Conservation (phyloP, 2,113 vertebrate species). For the Sebastes fasciatus region DNA sequence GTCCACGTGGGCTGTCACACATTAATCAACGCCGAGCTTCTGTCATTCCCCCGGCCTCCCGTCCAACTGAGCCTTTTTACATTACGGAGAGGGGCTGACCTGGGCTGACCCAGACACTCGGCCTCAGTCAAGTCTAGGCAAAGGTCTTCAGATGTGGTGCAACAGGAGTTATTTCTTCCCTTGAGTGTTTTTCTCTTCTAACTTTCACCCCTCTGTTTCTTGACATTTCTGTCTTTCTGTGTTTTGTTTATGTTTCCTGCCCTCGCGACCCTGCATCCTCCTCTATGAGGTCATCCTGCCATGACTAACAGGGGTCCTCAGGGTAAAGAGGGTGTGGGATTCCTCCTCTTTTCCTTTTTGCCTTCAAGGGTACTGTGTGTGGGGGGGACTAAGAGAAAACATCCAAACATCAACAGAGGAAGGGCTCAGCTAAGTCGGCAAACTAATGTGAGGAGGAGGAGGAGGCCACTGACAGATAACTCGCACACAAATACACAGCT, state of each 20-base stretch:
- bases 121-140: constrained; percentile 34
- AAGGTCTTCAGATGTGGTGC: constrained; percentile 25
- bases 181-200: constrained; percentile 1
- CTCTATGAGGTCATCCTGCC: constrained; percentile 58
- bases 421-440: constrained; percentile 56
- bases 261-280: constrained; percentile 54
- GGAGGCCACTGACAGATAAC: constrained; percentile 64
- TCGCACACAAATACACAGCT: constrained; percentile 38
- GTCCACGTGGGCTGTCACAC: constrained; percentile 41
- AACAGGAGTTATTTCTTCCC: constrained; percentile 35
- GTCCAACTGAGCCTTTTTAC: constrained; percentile 21
- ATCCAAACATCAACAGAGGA: constrained; percentile 58
- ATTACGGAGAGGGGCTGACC: constrained; percentile 35
- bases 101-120: constrained; percentile 49
- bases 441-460: constrained; percentile 43
- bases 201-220: neutral
- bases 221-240: constrained; percentile 21
- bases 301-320: constrained; percentile 56
- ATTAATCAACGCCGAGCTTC: constrained; percentile 46
- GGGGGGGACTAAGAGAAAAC: constrained; percentile 54
- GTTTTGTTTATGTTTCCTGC: constrained; percentile 51
- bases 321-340: constrained; percentile 56
- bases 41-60: neutral
- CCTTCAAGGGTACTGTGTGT: constrained; percentile 16
- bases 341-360: constrained; percentile 26